Conservation (phyloP, 2,797 vertebrate genomes). For the Acanthurus tractus region DNA sequence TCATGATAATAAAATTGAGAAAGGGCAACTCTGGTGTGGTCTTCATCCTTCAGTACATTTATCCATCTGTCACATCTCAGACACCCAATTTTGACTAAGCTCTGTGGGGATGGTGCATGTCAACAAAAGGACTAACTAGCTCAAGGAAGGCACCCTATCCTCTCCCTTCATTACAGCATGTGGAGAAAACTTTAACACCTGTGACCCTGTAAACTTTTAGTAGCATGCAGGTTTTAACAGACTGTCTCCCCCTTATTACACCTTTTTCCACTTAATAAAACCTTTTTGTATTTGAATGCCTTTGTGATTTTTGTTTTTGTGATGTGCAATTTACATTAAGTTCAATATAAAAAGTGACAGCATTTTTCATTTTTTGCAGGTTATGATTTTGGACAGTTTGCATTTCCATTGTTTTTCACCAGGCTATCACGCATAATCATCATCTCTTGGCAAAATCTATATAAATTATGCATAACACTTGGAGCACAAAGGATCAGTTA, state of each 20-base stretch:
- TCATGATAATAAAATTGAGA: conserved; percentile 33
- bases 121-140: conserved; percentile 43
- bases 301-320: not conserved
- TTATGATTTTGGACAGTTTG: not conserved
- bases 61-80: conserved; percentile 45
- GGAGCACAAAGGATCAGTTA: conserved; percentile 6
- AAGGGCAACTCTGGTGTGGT: conserved; percentile 29
- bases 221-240: not conserved
- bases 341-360: not conserved
- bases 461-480: conserved; percentile 11
- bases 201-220: not conserved
- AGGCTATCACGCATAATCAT: not conserved
- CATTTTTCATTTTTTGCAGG: not conserved
- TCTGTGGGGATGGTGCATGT: conserved; percentile 39
- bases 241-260: not conserved
- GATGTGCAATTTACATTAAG: not conserved
- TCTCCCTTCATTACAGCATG: not conserved
- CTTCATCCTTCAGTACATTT: conserved; percentile 37
- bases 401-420: conserved; percentile 11
- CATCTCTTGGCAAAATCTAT: not conserved
- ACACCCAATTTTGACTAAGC: conserved; percentile 29
- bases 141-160: conserved; percentile 8
- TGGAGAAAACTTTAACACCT: conserved; percentile 5
- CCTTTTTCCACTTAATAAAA: not conserved
- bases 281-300: not conserved